Conservation (phyloP, 2,113 vertebrate species). For the Chloropsis hardwickii region DNA sequence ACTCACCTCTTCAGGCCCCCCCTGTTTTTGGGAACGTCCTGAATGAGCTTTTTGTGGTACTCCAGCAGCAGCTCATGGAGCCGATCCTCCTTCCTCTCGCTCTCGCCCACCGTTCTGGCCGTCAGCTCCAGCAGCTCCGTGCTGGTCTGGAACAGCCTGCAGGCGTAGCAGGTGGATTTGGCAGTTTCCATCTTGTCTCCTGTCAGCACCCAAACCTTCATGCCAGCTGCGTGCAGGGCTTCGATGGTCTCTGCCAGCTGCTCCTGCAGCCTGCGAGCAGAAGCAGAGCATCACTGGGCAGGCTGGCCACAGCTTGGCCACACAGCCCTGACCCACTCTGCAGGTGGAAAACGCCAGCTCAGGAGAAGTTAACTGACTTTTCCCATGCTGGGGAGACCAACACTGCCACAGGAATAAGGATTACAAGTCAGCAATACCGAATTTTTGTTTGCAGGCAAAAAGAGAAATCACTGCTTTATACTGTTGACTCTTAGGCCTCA, state of each 20-base stretch:
- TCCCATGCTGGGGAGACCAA: neutral
- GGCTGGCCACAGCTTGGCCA: neutral
- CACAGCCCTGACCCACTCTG: neutral
- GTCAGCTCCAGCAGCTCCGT: conserved; percentile 94
- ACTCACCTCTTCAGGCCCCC: conserved; percentile 85
- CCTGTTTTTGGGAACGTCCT: conserved; percentile 78
- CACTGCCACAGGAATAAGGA: neutral
- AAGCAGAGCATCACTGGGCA: neutral
- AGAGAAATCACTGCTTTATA: neutral
- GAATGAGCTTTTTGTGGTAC: conserved; percentile 87
- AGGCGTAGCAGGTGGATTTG: conserved; percentile 95
- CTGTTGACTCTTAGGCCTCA: neutral
- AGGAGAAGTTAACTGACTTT: neutral
- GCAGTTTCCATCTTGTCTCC: conserved; percentile 99
- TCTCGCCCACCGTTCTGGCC: conserved; percentile 78
- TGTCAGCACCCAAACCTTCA: conserved; percentile 96
- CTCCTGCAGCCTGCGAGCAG: conserved; percentile 85
- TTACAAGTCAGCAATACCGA: neutral
- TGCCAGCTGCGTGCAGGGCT: conserved; percentile 89
- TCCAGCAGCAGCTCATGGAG: conserved; percentile 89
- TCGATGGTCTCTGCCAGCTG: conserved; percentile 93
- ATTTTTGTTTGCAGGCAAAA: neutral
- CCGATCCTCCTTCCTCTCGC: conserved; percentile 78
- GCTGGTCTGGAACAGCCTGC: conserved; percentile 88
- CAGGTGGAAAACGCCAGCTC: neutral